Base-by-base conservation (phyloP, 2,888 invertebrate genomes). In the Epirrhoe alternata region DNA sequence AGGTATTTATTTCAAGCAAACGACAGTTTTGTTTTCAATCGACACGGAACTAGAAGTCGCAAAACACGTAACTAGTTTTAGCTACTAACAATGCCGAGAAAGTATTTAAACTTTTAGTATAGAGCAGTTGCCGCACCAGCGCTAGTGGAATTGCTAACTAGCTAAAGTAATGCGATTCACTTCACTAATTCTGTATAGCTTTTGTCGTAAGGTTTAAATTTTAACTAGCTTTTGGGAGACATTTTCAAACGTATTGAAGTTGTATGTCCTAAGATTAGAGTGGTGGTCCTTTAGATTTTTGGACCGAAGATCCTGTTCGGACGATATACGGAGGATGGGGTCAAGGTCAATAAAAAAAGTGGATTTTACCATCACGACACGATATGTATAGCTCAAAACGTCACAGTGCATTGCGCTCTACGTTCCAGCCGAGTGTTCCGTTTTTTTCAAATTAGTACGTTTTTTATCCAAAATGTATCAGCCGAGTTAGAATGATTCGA, bases 31-130 rank as follows among this genome's bases (percentile, higher is more conserved):
- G 30, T 55, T 45, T 12, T 12, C 55, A 45, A 45, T 45, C n/a
- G 42, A 30, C 45, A n/a, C 6, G 24, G 55, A 47, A 59, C 12
- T 17, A 10, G 16, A 54, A 51, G 42, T 51, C 42, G 16, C 38
- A 51, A 54, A 54, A 61, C 57, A 61, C 54, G 61, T 63, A 58
- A 58, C 61, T 66, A 63, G 35, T 65, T 31, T 50, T 7, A 51
- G 57, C 38, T 24, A 45, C n/a, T 45, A 45, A 45, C 16, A 47
- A 42, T 51, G 38, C 42, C 30, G 54, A 52, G 63, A 57, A 64
- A 65, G 66, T 62, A 58, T 65, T 69, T 64, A 62, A 67, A 63
- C 63, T 68, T 47, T 50, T 55, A 50, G 59, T 56, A 58, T 54
- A 51, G 60, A 64, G 47, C 52, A 50, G 50, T 54, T 55, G 56